phyloP scores from a whole-genome alignment of 2,797 vertebrate genomes.

The Xenops minutus region DNA sequence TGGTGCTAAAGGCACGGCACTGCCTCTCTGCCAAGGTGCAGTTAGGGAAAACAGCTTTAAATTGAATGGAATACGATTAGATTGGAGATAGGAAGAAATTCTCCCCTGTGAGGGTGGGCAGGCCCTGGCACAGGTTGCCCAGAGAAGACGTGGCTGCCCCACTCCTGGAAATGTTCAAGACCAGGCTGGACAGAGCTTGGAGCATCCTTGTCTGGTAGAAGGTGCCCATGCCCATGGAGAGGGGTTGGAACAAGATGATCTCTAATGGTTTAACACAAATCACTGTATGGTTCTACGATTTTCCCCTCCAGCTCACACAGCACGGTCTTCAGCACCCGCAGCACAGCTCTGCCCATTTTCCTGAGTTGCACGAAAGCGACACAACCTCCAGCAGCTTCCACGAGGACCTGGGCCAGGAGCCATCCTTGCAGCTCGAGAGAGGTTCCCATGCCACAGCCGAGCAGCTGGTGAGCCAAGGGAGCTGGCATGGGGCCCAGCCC shows the following conservation, averaged over 20 bases:
- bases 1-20: background rate
- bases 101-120: background rate
- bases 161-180: background rate
- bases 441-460: background rate
- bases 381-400: background rate
- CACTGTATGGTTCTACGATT: background rate
- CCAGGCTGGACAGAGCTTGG: accelerated
- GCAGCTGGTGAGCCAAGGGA: accelerated
- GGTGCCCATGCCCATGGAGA: background rate
- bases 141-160: background rate
- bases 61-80: background rate
- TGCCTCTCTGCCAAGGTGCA: background rate
- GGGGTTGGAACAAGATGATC: background rate
- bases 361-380: background rate
- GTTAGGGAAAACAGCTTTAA: background rate
- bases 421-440: background rate
- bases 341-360: background rate
- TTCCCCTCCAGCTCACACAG: background rate
- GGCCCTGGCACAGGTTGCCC: background rate
- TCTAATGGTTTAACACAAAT: background rate
- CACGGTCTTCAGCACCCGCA: background rate
- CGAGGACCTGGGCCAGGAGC: background rate
- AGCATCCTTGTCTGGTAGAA: background rate
- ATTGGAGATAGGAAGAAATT: background rate
- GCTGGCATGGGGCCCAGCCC: background rate